A percentile compares a stretch with the other conserved stretches of the same genome.
phyloP scores from a whole-genome alignment of 2,888 invertebrate genomes.

The Callimorpha dominula region DNA sequence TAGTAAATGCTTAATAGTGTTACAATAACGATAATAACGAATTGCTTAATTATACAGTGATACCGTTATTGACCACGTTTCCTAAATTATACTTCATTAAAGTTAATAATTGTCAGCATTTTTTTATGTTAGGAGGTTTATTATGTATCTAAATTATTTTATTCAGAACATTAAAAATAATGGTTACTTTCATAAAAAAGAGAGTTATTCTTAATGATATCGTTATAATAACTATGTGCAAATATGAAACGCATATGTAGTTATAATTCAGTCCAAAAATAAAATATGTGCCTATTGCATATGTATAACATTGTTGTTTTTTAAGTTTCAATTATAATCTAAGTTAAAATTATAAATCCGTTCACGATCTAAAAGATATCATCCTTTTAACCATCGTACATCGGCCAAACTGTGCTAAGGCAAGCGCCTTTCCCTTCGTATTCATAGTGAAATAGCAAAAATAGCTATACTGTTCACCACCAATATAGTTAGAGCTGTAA shows the following conservation, averaged over 20 bases:
- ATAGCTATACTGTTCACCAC: slow-evolving; percentile 78
- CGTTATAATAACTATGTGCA: not conserved
- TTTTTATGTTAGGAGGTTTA: too few relatives aligned
- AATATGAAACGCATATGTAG: not conserved
- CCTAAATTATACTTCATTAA: not conserved
- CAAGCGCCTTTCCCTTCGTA: slow-evolving; percentile 86
- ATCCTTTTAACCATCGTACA: slow-evolving; percentile 56
- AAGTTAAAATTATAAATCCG: slow-evolving; percentile 49
- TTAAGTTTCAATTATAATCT: slow-evolving; percentile 19
- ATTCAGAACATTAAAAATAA: not conserved
- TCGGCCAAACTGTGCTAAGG: slow-evolving; percentile 83
- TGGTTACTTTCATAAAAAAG: not conserved
- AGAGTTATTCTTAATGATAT: not conserved
- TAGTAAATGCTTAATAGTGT: not conserved
- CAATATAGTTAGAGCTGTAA: slow-evolving; percentile 61
- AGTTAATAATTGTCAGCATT: too few relatives aligned
- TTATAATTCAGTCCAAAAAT: not conserved
- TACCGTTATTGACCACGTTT: not conserved
- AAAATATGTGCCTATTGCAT: not conserved
- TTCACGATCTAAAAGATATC: slow-evolving; percentile 56
- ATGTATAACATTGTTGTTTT: not conserved
- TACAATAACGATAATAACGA: not conserved
- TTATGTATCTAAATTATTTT: not conserved
- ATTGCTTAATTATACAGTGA: not conserved
- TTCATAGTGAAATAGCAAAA: slow-evolving; percentile 87